phyloP scores from a whole-genome alignment of 1,140 invertebrate species.

The Pomacea maculata region DNA sequence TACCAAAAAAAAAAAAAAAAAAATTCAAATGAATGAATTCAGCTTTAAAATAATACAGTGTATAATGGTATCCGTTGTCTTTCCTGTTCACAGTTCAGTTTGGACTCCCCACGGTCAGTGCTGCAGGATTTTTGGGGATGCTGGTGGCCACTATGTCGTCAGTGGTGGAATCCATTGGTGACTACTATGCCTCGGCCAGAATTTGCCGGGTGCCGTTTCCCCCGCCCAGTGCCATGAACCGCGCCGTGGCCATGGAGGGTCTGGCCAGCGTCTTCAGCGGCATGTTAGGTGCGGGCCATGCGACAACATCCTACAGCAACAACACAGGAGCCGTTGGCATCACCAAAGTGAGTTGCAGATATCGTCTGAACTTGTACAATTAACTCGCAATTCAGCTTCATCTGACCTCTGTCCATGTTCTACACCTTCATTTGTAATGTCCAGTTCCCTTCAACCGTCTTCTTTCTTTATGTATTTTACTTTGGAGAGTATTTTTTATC shows the following conservation, averaged over 20 bases:
- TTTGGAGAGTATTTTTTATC: too few species aligned
- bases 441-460: too few species aligned
- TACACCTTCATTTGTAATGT: too few species aligned
- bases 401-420: too few species aligned
- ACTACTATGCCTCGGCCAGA: conserved; percentile 86
- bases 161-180: conserved; percentile 82
- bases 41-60: neutral
- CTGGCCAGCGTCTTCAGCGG: conserved; percentile 84
- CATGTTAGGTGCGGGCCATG: conserved; percentile 82
- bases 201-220: conserved; percentile 82
- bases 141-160: conserved; percentile 84
- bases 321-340: conserved; percentile 88
- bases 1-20: neutral
- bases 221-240: conserved; percentile 80
- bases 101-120: conserved; percentile 79
- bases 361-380: too few species aligned
- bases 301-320: conserved; percentile 83
- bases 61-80: neutral
- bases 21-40: neutral
- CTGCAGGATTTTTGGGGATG: conserved; percentile 83
- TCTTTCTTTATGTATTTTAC: too few species aligned
- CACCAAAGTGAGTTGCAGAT: conserved; percentile 65
- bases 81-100: conserved; percentile 70
- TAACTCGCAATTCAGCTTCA: too few species aligned
- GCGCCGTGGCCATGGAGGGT: conserved; percentile 81